Conservation (phyloP, 2,888 invertebrate species). For the Tillus elongatus region DNA sequence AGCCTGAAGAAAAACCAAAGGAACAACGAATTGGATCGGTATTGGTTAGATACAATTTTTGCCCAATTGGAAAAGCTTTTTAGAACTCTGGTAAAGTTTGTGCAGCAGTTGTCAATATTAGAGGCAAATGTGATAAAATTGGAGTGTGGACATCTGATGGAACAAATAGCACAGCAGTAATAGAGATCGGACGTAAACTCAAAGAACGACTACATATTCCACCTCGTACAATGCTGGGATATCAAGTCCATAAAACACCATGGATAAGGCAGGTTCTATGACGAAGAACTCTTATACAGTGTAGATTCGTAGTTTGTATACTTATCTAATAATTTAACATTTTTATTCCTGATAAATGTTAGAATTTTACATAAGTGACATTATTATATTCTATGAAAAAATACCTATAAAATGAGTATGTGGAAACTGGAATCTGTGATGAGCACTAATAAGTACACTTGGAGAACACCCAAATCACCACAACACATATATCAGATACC, state of each 20-base stretch:
- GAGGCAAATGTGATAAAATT: constrained; percentile 87
- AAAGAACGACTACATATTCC: constrained; percentile 74
- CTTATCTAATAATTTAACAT: too few relatives aligned
- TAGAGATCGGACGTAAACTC: constrained; percentile 83
- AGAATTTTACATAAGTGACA: too few relatives aligned
- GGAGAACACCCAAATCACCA: too few relatives aligned
- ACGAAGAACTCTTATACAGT: too few relatives aligned
- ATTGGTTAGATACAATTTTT: constrained; percentile 81
- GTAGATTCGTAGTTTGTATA: too few relatives aligned
- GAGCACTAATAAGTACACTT: too few relatives aligned
- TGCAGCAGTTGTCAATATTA: constrained; percentile 93
- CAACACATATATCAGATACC: too few relatives aligned
- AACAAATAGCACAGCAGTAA: constrained; percentile 62
- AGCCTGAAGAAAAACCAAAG: constrained; percentile 74
- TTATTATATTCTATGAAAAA: too few relatives aligned
- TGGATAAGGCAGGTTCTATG: constrained; percentile 72
- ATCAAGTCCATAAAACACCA: constrained; percentile 77
- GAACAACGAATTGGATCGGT: constrained; percentile 65
- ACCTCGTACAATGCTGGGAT: constrained; percentile 56
- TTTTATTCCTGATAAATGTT: too few relatives aligned
- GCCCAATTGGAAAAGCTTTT: constrained; percentile 94
- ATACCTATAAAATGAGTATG: too few relatives aligned
- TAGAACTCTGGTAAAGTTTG: constrained; percentile 90
- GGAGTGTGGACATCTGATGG: constrained; percentile 90
- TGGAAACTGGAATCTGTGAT: too few relatives aligned